These are phyloP conservation scores for Tanytarsus gracilentus DNA, from an alignment of 2,888 invertebrate species.

Conservation along the genomic window DNA sequence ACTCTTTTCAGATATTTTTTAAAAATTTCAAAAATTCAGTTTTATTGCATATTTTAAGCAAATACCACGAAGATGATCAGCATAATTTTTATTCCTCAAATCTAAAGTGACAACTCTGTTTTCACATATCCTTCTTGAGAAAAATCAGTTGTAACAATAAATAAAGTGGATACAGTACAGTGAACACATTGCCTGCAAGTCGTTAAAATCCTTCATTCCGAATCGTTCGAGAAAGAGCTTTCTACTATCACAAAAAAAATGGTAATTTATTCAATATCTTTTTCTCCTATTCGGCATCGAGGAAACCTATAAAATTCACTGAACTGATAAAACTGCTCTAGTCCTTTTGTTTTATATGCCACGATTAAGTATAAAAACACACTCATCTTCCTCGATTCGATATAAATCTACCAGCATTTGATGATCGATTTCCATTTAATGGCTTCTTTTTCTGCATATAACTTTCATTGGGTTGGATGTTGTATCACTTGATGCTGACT, in stretches of 20 bases:
- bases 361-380: conserved; percentile 8
- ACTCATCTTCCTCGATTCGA: not conserved
- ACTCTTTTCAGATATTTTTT: too few relatives aligned
- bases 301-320: conserved; percentile 21
- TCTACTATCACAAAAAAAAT: not conserved
- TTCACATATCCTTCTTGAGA: too few relatives aligned
- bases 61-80: too few relatives aligned
- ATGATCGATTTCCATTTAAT: conserved; percentile 24
- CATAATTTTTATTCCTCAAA: too few relatives aligned
- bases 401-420: too few relatives aligned
- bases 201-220: not conserved
- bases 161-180: not conserved
- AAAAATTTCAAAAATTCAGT: too few relatives aligned
- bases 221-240: not conserved
- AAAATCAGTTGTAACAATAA: not conserved
- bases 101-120: too few relatives aligned
- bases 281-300: not conserved
- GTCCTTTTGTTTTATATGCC: conserved; percentile 18
- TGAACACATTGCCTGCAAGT: not conserved
- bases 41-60: too few relatives aligned
- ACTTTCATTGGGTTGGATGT: not conserved
- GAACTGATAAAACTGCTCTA: conserved; percentile 22
- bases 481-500: too few relatives aligned
- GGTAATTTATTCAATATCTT: conserved; percentile 25
- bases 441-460: not conserved